phyloP scores from a whole-genome alignment of 2,113 vertebrate species.

The Apaloderma vittatum region DNA sequence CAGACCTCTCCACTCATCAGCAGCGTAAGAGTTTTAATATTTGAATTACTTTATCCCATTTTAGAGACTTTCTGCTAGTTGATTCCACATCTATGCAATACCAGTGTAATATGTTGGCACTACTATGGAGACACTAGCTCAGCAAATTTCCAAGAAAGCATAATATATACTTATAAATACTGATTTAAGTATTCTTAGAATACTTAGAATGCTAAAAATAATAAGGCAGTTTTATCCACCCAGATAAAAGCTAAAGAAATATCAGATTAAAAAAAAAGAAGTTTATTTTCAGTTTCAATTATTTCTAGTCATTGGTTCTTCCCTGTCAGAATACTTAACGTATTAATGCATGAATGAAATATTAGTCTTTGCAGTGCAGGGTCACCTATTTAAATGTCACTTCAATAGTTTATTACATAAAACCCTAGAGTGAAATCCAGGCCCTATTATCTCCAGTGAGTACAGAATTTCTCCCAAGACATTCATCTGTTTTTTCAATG shows the following conservation, averaged over 20 bases:
- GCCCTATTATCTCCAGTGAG: neutral
- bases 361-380: neutral
- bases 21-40: neutral
- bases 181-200: neutral
- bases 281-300: neutral
- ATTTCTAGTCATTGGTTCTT: neutral
- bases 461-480: neutral
- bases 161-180: neutral
- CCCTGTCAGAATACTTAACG: neutral
- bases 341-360: neutral
- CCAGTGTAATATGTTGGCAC: neutral
- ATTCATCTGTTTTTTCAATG: neutral
- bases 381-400: slow-evolving; percentile 9
- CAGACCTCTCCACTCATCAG: neutral
- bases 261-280: neutral
- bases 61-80: neutral
- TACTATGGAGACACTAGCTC: neutral
- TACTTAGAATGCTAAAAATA: neutral
- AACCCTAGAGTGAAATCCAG: neutral
- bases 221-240: neutral
- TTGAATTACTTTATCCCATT: neutral
- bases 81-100: neutral
- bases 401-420: neutral
- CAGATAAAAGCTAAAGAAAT: neutral
- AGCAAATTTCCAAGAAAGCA: neutral